A percentile compares a stretch with the other conserved stretches of the same genome.
phyloP scores from a whole-genome alignment of 1,140 invertebrate species.

The Diachasmimorpha longicaudata region DNA sequence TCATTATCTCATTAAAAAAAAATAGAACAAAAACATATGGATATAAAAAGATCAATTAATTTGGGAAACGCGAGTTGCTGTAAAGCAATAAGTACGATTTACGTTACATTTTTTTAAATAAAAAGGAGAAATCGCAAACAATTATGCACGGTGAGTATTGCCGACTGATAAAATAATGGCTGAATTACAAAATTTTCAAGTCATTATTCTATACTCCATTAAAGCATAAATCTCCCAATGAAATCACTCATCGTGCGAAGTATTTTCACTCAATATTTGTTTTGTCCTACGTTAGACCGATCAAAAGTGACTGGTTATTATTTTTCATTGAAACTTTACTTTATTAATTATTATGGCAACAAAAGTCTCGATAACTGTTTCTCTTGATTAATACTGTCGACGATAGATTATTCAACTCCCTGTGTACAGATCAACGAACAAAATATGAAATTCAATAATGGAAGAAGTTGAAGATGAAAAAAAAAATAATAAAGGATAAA shows the following conservation, averaged over 20 bases:
- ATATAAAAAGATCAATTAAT: not conserved
- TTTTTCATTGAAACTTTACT: no score
- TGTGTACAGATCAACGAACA: not conserved
- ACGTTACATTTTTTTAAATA: not conserved
- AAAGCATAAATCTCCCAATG: not conserved
- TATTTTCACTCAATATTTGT: no score
- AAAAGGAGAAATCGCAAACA: not conserved
- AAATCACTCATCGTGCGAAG: not conserved
- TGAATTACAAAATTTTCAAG: not conserved
- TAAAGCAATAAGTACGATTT: not conserved
- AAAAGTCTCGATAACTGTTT: not conserved
- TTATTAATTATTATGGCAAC: conserved; percentile 17
- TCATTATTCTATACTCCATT: not conserved
- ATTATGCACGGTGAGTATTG: not conserved
- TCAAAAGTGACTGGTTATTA: no score
- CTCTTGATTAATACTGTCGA: not conserved
- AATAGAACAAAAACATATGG: not conserved
- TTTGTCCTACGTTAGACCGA: no score
- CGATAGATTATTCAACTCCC: not conserved
- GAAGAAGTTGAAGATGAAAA: not conserved
- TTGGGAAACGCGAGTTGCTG: not conserved
- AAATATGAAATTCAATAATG: not conserved
- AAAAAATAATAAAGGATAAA: not conserved
- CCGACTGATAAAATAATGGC: not conserved
- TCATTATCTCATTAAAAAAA: not conserved